Evolutionary conservation across 2,888 invertebrate species (phyloP).

Genomic region (Ochropleura leucogaster): DNA sequence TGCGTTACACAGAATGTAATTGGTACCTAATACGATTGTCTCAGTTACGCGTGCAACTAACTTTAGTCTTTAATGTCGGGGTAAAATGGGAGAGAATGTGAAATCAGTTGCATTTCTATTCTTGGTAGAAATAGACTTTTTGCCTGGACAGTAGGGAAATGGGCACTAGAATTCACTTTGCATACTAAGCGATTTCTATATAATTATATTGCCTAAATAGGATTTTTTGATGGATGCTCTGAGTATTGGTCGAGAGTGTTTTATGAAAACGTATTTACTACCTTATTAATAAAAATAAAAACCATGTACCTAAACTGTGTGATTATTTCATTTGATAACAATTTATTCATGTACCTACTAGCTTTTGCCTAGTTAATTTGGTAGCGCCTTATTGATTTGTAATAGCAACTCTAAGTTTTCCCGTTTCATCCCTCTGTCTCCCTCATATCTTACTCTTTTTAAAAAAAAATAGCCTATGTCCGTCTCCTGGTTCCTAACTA

Average conservation of each 20-base stretch:
- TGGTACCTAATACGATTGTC: slow-evolving; percentile 35
- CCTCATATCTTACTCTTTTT: no score
- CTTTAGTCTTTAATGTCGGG: slow-evolving; percentile 14
- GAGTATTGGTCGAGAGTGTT: not conserved
- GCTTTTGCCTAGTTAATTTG: no score
- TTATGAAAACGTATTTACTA: not conserved
- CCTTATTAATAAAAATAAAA: not conserved
- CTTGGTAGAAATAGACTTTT: not conserved
- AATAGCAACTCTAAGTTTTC: no score
- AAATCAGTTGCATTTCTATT: not conserved
- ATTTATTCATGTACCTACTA: no score
- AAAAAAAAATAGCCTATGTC: no score
- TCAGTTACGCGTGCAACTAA: slow-evolving; percentile 12
- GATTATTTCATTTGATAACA: no score
- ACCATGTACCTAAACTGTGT: no score
- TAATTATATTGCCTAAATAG: not conserved
- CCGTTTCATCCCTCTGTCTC: no score
- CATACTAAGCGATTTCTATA: not conserved
- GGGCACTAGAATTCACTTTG: not conserved
- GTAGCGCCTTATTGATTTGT: no score
- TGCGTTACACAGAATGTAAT: slow-evolving; percentile 47
- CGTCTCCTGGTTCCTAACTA: no score
- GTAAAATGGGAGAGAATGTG: not conserved
- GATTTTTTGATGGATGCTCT: not conserved
- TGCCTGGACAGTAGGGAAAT: not conserved